A percentile compares a stretch with the other conserved stretches of the same genome.
These are phyloP conservation scores for Epizoanthus stellaris DNA, from an alignment of 92 coral and sea anemone genomes.

Conservation along the genomic window DNA sequence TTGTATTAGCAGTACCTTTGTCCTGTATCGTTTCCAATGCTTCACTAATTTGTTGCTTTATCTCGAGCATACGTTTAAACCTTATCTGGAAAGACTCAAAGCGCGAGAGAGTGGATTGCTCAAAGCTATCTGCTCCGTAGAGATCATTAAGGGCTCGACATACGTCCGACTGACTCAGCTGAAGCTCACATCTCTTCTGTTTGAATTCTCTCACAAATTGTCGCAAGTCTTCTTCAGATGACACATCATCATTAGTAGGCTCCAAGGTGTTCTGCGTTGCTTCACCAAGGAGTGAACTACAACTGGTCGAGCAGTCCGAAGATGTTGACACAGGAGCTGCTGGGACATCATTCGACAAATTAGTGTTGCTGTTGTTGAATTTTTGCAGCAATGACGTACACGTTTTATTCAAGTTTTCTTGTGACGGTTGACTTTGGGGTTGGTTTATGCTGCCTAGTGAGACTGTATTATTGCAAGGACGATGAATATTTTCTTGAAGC, in stretches of 20 bases:
- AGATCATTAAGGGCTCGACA: neutral
- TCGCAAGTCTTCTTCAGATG: neutral
- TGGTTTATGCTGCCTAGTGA: no score
- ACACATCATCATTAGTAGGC: neutral
- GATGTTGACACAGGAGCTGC: neutral
- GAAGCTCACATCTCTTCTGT: constrained; percentile 7
- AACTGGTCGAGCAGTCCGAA: neutral
- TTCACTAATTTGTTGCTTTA: constrained; percentile 7
- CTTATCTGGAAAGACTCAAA: constrained; percentile 19
- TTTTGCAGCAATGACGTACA: neutral
- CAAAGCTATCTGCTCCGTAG: constrained; percentile 9
- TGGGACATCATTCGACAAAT: neutral
- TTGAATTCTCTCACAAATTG: constrained; percentile 17
- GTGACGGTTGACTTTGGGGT: no score
- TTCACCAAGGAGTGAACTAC: neutral
- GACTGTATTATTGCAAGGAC: neutral
- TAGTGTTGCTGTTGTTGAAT: neutral
- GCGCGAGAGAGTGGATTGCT: constrained; percentile 22
- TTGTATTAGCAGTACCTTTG: neutral
- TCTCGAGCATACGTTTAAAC: neutral
- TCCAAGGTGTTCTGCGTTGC: neutral
- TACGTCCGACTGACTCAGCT: constrained; percentile 6
- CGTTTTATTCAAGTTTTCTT: no score
- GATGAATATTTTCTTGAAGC: neutral
- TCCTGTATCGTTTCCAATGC: neutral